Evolutionary conservation across 2,113 vertebrate genomes (phyloP).

Genomic region (Labeo rohita): DNA sequence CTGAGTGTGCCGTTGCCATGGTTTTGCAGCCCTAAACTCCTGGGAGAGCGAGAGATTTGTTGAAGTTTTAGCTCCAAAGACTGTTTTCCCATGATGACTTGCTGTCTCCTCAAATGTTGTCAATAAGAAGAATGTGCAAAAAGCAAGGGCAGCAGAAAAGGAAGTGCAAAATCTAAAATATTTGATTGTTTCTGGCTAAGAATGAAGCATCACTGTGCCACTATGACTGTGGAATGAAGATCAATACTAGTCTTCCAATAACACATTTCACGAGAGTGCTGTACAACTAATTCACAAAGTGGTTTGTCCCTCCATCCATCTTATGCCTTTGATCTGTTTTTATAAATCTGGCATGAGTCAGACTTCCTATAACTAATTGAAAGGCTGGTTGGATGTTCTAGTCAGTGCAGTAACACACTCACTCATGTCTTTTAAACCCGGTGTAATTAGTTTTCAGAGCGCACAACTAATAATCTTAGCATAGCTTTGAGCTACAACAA

Average conservation of each 20-base stretch:
- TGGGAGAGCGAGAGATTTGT: constrained; percentile 35
- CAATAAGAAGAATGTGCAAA: constrained; percentile 37
- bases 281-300: constrained; percentile 36
- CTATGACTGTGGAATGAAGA: constrained; percentile 36
- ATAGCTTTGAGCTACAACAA: constrained; percentile 57
- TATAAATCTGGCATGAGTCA: constrained; percentile 43
- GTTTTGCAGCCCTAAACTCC: constrained; percentile 62
- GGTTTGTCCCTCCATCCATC: constrained; percentile 26
- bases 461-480: constrained; percentile 64
- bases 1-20: constrained; percentile 65
- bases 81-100: constrained; percentile 42
- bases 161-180: constrained; percentile 33
- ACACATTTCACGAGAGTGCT: constrained; percentile 39
- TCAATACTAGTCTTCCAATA: constrained; percentile 41
- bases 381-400: constrained; percentile 41
- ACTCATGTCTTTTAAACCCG: constrained; percentile 69
- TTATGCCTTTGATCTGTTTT: constrained; percentile 50
- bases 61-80: constrained; percentile 31
- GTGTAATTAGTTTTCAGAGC: constrained; percentile 73
- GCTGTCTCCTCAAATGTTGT: constrained; percentile 41
- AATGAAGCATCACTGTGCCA: constrained; percentile 25
- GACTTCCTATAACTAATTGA: constrained; percentile 56
- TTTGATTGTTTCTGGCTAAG: constrained; percentile 28
- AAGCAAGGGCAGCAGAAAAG: constrained; percentile 43
- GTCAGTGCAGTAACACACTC: constrained; percentile 58